Base-by-base conservation (phyloP, 1,140 invertebrate genomes). In the Drosophila baimaii region DNA sequence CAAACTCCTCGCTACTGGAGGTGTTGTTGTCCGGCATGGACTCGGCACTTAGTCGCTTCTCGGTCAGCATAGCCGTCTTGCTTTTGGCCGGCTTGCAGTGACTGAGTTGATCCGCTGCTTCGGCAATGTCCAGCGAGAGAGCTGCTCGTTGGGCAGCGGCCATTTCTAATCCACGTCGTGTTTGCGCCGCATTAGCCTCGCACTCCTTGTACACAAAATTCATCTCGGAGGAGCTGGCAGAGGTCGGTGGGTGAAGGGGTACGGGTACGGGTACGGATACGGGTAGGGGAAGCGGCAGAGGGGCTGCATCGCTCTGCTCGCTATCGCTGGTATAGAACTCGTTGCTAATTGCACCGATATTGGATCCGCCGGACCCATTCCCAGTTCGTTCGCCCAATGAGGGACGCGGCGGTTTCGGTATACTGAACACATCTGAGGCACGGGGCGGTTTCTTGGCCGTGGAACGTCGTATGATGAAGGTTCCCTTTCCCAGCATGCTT, bases 401-500 rank as follows among this genome's bases (percentile, higher is more conserved):
- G 8, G 61, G 76, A 33, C 84, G 80, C 12, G 84, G 84, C 13
- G 80, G 80, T 51, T 88, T 88, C 15, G 77, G 77, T 70, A 90
- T 81, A 33, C 69, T 57, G 41, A 89, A 89, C 5, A 89, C 57
- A 19, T 89, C 85, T 15, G 74, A 61, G 44, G 77, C 85, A 56
- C 85, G 81, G 3, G 84, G 81, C 27, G 84, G 85, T 37, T 84
- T 89, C 46, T 90, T 90, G 66, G 77, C 81, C 17, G 80, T 79
- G 25, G 85, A 76, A 8, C 90, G 85, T 2, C 90, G 81, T 35
- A 91, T 91, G 7, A 91, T 65, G 46, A 91, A 91, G 19, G 90
- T 91, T 8, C 90, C 90, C 43, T 91, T 91, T 54, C 90, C 90
- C 61, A 91, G 55, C 90, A 91, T 91, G 31, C 77, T 91, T 27